Percentiles rank a stretch among this genome's conserved stretches.
These are phyloP conservation scores for Aromia moschata DNA, from an alignment of 2,888 invertebrate genomes.

Conservation along the genomic window DNA sequence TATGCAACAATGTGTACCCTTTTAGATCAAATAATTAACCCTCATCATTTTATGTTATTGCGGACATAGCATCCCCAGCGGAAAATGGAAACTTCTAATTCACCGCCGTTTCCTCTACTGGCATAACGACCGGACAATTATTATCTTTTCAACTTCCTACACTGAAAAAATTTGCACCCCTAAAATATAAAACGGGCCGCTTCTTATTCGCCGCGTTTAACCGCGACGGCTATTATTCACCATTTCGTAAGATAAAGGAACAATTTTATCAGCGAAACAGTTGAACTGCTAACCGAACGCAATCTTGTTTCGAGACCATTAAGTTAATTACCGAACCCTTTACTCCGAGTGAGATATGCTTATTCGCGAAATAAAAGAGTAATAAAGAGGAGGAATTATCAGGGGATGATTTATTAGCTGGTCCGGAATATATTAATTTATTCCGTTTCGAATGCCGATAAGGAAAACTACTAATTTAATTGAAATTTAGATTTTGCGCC, in stretches of 20 bases:
- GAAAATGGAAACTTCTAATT: constrained; percentile 7
- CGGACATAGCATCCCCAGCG: too few species aligned
- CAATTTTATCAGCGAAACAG: constrained; percentile 62
- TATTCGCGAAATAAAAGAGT: constrained; percentile 39
- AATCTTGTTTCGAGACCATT: constrained; percentile 65
- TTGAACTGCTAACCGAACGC: constrained; percentile 63
- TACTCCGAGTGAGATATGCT: constrained; percentile 49
- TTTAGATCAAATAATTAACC: too few species aligned
- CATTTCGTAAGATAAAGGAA: constrained; percentile 58
- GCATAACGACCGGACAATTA: constrained; percentile 19
- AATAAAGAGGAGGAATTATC: constrained; percentile 41
- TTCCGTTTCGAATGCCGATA: constrained; percentile 42
- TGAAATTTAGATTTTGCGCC: constrained; percentile 15
- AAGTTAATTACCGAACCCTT: constrained; percentile 64
- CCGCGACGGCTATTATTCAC: constrained; percentile 37
- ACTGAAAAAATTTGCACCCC: constrained; percentile 31
- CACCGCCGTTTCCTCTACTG: background rate
- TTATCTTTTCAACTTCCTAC: constrained; percentile 31
- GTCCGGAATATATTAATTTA: constrained; percentile 45
- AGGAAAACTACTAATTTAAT: constrained; percentile 22
- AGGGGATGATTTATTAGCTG: constrained; percentile 44
- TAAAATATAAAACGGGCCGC: constrained; percentile 23
- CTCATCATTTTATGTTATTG: too few species aligned
- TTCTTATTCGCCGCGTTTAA: constrained; percentile 29
- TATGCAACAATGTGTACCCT: too few species aligned